A percentile compares a stretch with the other conserved stretches of the same genome.
Evolutionary conservation across 2,797 vertebrate genomes (phyloP).

Genomic region (Characodon lateralis): DNA sequence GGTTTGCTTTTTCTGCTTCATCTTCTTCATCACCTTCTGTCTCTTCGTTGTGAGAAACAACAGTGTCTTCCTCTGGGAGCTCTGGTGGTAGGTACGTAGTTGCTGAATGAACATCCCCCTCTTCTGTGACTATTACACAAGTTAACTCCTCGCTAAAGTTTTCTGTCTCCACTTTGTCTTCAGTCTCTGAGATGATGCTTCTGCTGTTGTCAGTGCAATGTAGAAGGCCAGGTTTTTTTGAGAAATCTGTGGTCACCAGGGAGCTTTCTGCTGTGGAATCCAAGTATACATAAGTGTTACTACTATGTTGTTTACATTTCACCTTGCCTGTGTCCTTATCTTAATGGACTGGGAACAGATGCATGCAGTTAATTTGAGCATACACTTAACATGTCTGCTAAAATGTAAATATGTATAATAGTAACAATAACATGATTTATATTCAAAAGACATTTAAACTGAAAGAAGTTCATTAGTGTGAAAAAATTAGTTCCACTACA

Average conservation of each 20-base stretch:
- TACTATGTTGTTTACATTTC: background rate
- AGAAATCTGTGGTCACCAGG: constrained; percentile 42
- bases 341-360: background rate
- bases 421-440: background rate
- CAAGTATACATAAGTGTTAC: constrained; percentile 7
- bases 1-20: constrained; percentile 51
- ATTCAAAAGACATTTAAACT: background rate
- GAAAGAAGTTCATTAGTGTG: background rate
- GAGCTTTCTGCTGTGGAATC: constrained; percentile 52
- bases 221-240: constrained; percentile 21
- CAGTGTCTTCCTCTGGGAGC: constrained; percentile 36
- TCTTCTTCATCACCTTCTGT: constrained; percentile 56
- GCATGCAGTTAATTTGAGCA: no score
- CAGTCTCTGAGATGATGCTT: constrained; percentile 73
- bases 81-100: constrained; percentile 45
- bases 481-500: background rate
- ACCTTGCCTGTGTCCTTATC: background rate
- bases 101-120: constrained; percentile 37
- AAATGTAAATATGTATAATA: no score
- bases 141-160: constrained; percentile 36
- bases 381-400: no score
- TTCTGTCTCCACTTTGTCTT: constrained; percentile 55
- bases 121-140: constrained; percentile 44
- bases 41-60: constrained; percentile 24
- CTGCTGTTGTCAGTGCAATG: constrained; percentile 70